Percentiles rank a stretch among this genome's conserved stretches.
These are phyloP conservation scores for Lepus americanus DNA, from an alignment of 2,113 vertebrate genomes.

Conservation along the genomic window DNA sequence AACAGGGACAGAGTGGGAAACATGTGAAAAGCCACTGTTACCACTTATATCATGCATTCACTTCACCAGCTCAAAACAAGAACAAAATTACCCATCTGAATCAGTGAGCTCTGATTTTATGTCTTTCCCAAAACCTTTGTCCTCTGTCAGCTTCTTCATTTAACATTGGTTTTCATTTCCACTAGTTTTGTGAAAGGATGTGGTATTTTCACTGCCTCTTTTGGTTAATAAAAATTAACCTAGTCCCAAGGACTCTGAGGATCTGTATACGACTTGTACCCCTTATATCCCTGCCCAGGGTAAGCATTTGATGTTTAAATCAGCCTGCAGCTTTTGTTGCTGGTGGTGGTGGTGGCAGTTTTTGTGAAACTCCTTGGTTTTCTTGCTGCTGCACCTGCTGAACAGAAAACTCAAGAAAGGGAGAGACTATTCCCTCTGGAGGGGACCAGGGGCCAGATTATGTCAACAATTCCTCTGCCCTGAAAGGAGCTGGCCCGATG, in stretches of 20 bases:
- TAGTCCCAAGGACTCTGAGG: constrained; percentile 52
- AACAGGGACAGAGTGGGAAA: not conserved
- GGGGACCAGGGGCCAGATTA: constrained; percentile 78
- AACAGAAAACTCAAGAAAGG: constrained; percentile 72
- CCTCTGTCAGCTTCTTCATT: constrained; percentile 25
- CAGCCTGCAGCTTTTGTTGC: constrained; percentile 35
- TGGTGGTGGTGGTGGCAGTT: not conserved
- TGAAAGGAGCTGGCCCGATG: constrained; percentile 84
- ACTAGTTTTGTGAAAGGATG: not conserved
- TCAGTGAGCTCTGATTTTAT: not conserved
- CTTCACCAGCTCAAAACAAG: constrained; percentile 12
- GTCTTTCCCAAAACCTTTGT: not conserved
- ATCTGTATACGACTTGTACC: constrained; percentile 52
- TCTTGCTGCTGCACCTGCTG: constrained; percentile 79
- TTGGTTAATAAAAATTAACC: constrained; percentile 39
- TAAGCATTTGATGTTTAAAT: constrained; percentile 77
- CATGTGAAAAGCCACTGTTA: constrained; percentile 19
- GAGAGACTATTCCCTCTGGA: constrained; percentile 69
- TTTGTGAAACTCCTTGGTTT: constrained; percentile 53
- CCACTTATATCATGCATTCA: not conserved
- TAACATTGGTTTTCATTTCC: not conserved
- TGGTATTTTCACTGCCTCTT: constrained; percentile 41
- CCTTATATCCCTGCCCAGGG: not conserved
- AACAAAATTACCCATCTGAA: not conserved
- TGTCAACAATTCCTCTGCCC: constrained; percentile 86